Percentiles rank a stretch among this genome's conserved stretches.
phyloP scores from a whole-genome alignment of 2,113 vertebrate species.

The Saccopteryx bilineata region DNA sequence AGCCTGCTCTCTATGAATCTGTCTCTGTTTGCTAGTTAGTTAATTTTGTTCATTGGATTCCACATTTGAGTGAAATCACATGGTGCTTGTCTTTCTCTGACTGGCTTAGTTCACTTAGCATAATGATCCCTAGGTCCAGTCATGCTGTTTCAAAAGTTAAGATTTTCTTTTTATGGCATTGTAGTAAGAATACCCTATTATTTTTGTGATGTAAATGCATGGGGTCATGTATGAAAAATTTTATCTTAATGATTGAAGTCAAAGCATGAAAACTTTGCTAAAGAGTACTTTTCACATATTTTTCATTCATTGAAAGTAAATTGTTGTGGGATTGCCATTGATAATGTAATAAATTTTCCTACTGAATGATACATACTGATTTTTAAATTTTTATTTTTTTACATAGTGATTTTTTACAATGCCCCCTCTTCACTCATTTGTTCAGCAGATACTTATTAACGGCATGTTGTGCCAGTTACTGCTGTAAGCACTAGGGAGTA shows the following conservation, averaged over 20 bases:
- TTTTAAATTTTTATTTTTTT: background rate
- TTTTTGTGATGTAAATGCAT: constrained; percentile 59
- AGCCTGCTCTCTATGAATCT: too few relatives aligned
- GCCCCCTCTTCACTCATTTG: background rate
- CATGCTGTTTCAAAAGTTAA: too few relatives aligned
- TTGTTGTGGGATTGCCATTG: constrained; percentile 4
- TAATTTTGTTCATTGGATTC: too few relatives aligned
- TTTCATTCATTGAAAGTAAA: constrained; percentile 51
- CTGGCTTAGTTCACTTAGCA: too few relatives aligned
- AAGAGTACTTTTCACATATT: constrained; percentile 45
- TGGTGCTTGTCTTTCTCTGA: too few relatives aligned
- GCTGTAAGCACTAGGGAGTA: background rate
- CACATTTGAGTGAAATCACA: too few relatives aligned
- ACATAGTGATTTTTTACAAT: constrained; percentile 3
- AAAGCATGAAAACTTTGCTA: constrained; percentile 55
- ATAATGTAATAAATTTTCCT: constrained; percentile 45
- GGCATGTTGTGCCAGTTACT: constrained; percentile 18
- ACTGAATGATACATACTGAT: background rate
- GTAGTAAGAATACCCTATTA: background rate
- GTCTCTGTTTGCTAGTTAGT: too few relatives aligned
- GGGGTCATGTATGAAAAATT: constrained; percentile 39
- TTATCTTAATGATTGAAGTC: constrained; percentile 59
- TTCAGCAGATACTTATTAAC: constrained; percentile 22
- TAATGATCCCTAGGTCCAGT: too few relatives aligned
- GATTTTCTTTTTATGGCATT: too few relatives aligned